Conservation (phyloP, 2,888 invertebrate species). For the Ochropleura plecta region DNA sequence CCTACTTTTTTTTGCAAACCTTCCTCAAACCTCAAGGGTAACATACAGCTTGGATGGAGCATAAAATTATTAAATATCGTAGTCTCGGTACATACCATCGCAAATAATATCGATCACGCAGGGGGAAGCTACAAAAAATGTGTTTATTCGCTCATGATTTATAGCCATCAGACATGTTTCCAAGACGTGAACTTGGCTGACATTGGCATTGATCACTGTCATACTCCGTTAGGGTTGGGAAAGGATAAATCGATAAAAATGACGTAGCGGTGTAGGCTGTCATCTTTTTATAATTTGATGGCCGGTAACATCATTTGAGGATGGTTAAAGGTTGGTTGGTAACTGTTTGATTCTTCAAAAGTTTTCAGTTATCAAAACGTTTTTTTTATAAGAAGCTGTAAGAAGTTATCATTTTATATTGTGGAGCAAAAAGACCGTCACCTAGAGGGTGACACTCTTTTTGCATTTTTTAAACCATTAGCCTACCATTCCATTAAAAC, state of each 20-base stretch:
- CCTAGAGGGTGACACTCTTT: too few relatives aligned
- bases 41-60: conserved; percentile 13
- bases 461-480: too few relatives aligned
- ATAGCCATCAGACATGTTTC: conserved; percentile 67
- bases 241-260: conserved; percentile 30
- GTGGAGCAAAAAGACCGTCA: too few relatives aligned
- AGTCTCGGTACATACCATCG: conserved; percentile 49
- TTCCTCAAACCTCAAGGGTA: conserved; percentile 22
- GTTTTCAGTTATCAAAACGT: not conserved
- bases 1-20: not conserved
- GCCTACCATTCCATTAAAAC: too few relatives aligned
- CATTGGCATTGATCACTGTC: conserved; percentile 69
- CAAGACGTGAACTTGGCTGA: conserved; percentile 73
- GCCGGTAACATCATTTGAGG: not conserved
- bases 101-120: conserved; percentile 68
- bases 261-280: not conserved
- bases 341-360: not conserved
- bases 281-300: not conserved
- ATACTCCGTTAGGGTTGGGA: conserved; percentile 43
- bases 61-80: conserved; percentile 36
- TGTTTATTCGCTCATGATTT: conserved; percentile 76
- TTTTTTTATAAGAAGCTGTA: not conserved
- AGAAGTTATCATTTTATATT: too few relatives aligned
- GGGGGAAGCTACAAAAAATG: conserved; percentile 71
- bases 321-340: not conserved